Evolutionary conservation across 2,888 invertebrate species (phyloP).

Genomic region (Cynaeus angustus): DNA sequence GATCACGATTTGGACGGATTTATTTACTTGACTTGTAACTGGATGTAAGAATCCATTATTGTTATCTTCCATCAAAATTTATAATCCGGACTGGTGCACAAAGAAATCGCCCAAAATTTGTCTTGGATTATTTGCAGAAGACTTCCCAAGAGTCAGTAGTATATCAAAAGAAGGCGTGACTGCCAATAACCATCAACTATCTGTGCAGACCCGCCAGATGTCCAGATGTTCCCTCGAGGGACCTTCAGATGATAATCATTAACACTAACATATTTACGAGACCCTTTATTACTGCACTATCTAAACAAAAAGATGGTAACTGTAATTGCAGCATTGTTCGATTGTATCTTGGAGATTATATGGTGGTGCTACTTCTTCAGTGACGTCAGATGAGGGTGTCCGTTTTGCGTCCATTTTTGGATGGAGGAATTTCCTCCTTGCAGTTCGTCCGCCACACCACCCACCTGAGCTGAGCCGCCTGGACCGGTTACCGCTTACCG

Average conservation of each 20-base stretch:
- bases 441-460: constrained; percentile 50
- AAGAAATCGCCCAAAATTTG: not conserved
- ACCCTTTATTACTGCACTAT: constrained; percentile 33
- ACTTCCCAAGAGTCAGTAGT: constrained; percentile 20
- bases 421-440: constrained; percentile 55
- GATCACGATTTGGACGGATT: constrained; percentile 26
- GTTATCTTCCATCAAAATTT: constrained; percentile 11
- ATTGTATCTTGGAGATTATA: constrained; percentile 27
- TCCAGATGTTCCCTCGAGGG: constrained; percentile 44
- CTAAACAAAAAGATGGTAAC: constrained; percentile 34
- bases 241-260: constrained; percentile 48
- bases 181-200: constrained; percentile 42
- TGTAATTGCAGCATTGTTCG: constrained; percentile 30
- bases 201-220: constrained; percentile 44
- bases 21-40: constrained; percentile 18
- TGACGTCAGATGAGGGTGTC: constrained; percentile 34
- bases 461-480: constrained; percentile 50
- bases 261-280: constrained; percentile 46
- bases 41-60: constrained; percentile 5
- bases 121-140: too few relatives aligned
- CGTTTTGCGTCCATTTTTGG: constrained; percentile 55
- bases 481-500: constrained; percentile 51
- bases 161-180: constrained; percentile 40
- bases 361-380: constrained; percentile 18
- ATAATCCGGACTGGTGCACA: not conserved